Conservation (phyloP, 2,113 vertebrate genomes). For the Grantiella picta region DNA sequence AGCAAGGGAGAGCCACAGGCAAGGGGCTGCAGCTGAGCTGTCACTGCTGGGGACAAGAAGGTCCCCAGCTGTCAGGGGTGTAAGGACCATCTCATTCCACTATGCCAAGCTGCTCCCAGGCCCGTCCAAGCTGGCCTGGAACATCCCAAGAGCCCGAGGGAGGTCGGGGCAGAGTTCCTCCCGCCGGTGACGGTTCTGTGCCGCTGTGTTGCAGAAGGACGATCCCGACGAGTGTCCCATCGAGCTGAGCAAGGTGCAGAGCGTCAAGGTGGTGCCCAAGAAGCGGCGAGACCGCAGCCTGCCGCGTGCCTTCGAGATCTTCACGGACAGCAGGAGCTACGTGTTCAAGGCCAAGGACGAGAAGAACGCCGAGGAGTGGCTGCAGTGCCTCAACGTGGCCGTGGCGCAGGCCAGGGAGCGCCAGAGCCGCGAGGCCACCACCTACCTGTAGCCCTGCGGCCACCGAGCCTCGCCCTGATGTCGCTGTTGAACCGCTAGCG, state of each 20-base stretch:
- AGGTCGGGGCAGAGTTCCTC: fast-evolving
- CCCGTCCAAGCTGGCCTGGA: not conserved
- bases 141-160: fast-evolving
- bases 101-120: not conserved
- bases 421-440: slow-evolving; percentile 88
- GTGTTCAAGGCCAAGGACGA: slow-evolving; percentile 92
- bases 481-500: too few relatives aligned
- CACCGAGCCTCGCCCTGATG: not conserved
- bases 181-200: not conserved
- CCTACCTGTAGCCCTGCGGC: slow-evolving; percentile 76
- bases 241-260: slow-evolving; percentile 96
- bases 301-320: slow-evolving; percentile 95
- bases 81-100: not conserved
- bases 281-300: slow-evolving; percentile 87
- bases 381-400: slow-evolving; percentile 94
- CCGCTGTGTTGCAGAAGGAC: slow-evolving; percentile 82
- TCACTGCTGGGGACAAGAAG: not conserved
- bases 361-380: slow-evolving; percentile 88
- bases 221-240: slow-evolving; percentile 89
- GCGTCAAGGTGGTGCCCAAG: slow-evolving; percentile 86
- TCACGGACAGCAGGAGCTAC: slow-evolving; percentile 88
- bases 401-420: slow-evolving; percentile 88
- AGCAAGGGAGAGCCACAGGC: not conserved
- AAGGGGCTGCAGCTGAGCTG: not conserved
- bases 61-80: fast-evolving